phyloP scores from a whole-genome alignment of 1,140 invertebrate species.

The Onthophagus taurus region DNA sequence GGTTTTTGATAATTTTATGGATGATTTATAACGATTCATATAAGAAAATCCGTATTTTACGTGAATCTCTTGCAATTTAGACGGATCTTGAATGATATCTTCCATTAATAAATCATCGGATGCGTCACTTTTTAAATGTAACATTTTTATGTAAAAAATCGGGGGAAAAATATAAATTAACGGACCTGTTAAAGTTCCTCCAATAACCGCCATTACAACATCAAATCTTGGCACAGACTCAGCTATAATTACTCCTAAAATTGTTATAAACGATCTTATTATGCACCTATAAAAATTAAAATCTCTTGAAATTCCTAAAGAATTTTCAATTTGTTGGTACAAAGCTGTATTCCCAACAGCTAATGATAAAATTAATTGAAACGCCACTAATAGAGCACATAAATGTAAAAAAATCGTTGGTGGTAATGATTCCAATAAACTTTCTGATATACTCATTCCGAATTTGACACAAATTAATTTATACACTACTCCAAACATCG shows the following conservation, averaged over 20 bases:
- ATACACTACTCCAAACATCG: constrained; percentile 53
- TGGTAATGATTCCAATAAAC: constrained; percentile 51
- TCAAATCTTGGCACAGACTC: constrained; percentile 81
- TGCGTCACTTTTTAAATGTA: constrained; percentile 13
- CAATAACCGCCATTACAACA: constrained; percentile 78
- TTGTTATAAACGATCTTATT: constrained; percentile 59
- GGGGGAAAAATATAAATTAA: constrained; percentile 79
- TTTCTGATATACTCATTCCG: constrained; percentile 42
- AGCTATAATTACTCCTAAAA: constrained; percentile 63
- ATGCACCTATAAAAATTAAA: constrained; percentile 70
- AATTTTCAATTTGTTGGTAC: constrained; percentile 63
- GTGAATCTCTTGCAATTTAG: too few relatives aligned
- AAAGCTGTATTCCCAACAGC: constrained; percentile 63
- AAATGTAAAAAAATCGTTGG: constrained; percentile 48
- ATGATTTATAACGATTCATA: neutral
- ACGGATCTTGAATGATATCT: neutral
- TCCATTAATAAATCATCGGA: neutral
- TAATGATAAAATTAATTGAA: constrained; percentile 67
- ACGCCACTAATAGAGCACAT: constrained; percentile 55
- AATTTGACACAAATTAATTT: constrained; percentile 52
- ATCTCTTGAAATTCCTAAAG: constrained; percentile 49
- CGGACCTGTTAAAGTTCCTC: constrained; percentile 74
- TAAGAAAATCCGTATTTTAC: neutral
- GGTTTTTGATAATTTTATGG: constrained; percentile 2
- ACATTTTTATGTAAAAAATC: constrained; percentile 61